These are phyloP conservation scores for Pelecanoides urinatrix DNA, from an alignment of 2,113 vertebrate genomes.

Conservation along the genomic window DNA sequence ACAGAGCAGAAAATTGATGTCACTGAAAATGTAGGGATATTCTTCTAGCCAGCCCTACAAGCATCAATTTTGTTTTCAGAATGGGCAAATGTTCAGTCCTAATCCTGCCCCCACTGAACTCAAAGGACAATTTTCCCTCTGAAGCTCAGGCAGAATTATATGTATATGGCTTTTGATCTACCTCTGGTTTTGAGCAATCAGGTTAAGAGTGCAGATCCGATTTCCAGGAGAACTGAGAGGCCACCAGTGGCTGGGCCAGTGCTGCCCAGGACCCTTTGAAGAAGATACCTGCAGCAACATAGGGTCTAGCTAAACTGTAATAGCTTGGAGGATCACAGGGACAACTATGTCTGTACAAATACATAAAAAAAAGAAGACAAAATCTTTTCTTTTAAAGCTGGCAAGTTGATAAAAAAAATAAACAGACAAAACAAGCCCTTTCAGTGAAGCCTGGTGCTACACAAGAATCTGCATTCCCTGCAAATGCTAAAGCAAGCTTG, in stretches of 20 bases:
- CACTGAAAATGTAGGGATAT: neutral
- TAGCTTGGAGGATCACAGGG: neutral
- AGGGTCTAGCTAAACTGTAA: neutral
- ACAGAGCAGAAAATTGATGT: neutral
- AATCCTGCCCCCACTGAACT: neutral
- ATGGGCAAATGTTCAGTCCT: neutral
- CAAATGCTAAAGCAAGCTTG: slow-evolving; percentile 44
- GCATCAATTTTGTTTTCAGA: neutral
- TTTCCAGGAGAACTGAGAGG: neutral
- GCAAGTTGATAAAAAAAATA: neutral
- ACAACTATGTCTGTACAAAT: neutral
- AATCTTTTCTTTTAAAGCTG: neutral
- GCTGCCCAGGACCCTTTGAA: neutral
- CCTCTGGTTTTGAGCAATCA: neutral
- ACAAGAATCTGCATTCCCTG: neutral
- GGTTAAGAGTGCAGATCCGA: neutral
- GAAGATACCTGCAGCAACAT: neutral
- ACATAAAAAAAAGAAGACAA: neutral
- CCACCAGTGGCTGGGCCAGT: neutral
- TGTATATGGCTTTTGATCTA: neutral
- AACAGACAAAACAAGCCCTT: neutral
- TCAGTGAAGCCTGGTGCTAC: neutral
- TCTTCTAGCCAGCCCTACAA: neutral
- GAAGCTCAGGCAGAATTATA: neutral
- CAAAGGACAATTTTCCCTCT: neutral